phyloP scores from a whole-genome alignment of 2,888 invertebrate species.

The Thymelicus sylvestris region DNA sequence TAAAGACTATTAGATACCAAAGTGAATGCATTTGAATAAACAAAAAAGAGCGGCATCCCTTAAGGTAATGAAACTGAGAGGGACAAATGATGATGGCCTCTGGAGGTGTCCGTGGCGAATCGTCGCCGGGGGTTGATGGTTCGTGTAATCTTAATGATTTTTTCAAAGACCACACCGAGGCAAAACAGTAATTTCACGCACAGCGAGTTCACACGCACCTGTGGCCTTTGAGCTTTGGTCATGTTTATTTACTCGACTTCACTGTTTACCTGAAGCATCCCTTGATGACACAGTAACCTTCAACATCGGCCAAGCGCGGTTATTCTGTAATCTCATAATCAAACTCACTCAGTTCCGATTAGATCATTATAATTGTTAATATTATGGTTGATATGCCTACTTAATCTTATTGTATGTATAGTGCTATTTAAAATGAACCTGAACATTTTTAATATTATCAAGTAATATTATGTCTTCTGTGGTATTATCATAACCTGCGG shows the following conservation, averaged over 20 bases:
- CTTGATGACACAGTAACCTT: background rate
- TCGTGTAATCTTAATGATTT: constrained; percentile 76
- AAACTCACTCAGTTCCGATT: too few relatives aligned
- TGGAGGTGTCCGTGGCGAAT: constrained; percentile 74
- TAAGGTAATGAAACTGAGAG: constrained; percentile 52
- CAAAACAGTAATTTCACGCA: constrained; percentile 81
- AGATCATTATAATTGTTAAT: too few relatives aligned
- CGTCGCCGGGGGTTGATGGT: constrained; percentile 73
- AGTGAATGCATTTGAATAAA: constrained; percentile 33
- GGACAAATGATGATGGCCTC: constrained; percentile 70
- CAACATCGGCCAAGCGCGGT: too few relatives aligned
- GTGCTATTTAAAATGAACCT: too few relatives aligned
- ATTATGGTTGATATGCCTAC: too few relatives aligned
- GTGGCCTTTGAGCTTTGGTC: constrained; percentile 9
- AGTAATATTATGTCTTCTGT: too few relatives aligned
- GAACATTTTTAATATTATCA: too few relatives aligned
- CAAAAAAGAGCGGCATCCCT: constrained; percentile 58
- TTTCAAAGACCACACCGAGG: constrained; percentile 80
- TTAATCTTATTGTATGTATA: too few relatives aligned
- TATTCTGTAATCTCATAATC: too few relatives aligned
- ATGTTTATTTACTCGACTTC: constrained; percentile 27
- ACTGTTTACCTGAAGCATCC: background rate
- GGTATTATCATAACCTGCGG: too few relatives aligned
- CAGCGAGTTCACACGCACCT: constrained; percentile 73
- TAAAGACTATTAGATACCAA: background rate